Conservation (phyloP, 2,113 vertebrate species). For the Syngnathoides biaculeatus region DNA sequence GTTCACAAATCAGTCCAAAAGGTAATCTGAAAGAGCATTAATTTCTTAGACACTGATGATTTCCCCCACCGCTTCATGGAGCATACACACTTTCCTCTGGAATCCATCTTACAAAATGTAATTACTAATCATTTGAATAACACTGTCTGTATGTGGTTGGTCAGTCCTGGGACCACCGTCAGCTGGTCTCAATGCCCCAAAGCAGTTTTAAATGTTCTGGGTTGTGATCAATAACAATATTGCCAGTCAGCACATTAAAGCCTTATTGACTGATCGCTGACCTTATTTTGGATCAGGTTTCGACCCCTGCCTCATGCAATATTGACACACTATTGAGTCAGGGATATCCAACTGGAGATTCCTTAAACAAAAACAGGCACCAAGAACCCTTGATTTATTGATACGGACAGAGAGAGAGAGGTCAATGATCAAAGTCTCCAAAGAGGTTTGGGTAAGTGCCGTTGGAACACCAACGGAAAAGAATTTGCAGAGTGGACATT, state of each 20-base stretch:
- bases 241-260: conserved; percentile 32
- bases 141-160: not conserved
- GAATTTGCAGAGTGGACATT: conserved; percentile 28
- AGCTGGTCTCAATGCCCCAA: conserved; percentile 34
- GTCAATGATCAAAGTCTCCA: conserved; percentile 17
- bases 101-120: not conserved
- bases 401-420: conserved; percentile 23
- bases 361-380: conserved; percentile 30
- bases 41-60: not conserved
- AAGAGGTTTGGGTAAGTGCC: conserved; percentile 5
- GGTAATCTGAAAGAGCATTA: not conserved
- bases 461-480: conserved; percentile 30
- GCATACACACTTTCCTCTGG: not conserved
- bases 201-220: conserved; percentile 30
- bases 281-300: conserved; percentile 38
- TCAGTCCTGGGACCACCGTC: conserved; percentile 14
- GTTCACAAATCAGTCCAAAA: too few species aligned
- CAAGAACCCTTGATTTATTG: conserved; percentile 45
- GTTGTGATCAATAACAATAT: conserved; percentile 49
- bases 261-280: conserved; percentile 44
- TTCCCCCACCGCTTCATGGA: not conserved
- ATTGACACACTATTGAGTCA: conserved; percentile 35
- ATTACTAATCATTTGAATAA: not conserved
- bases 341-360: conserved; percentile 22
- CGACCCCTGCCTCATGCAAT: conserved; percentile 32